These are phyloP conservation scores for Cremastinae sp. DNA, from an alignment of 2,888 invertebrate genomes.

Conservation along the genomic window DNA sequence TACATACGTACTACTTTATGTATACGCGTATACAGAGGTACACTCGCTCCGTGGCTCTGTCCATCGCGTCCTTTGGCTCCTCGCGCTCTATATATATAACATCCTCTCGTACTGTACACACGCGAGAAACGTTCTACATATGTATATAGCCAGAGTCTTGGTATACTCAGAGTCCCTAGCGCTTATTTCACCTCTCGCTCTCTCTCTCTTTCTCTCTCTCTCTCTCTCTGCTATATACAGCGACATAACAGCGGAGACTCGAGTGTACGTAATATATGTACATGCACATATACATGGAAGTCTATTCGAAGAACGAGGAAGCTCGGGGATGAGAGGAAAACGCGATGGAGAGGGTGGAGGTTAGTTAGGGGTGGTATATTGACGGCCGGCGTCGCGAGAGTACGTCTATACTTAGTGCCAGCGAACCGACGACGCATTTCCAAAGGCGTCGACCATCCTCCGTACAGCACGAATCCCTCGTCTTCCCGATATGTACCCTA, in stretches of 20 bases:
- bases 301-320: slow-evolving; percentile 59
- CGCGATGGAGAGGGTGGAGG: slow-evolving; percentile 67
- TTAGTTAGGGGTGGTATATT: slow-evolving; percentile 80
- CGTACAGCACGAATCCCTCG: slow-evolving; percentile 56
- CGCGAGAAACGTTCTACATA: slow-evolving; percentile 21
- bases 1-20: slow-evolving; percentile 20
- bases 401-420: slow-evolving; percentile 80
- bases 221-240: slow-evolving; percentile 8
- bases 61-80: slow-evolving; percentile 61
- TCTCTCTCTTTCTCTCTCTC: slow-evolving; percentile 52
- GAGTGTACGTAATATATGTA: slow-evolving; percentile 28
- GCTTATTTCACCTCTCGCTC: slow-evolving; percentile 18
- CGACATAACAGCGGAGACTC: background rate
- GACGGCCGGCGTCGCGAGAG: slow-evolving; percentile 80
- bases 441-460: slow-evolving; percentile 69
- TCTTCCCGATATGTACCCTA: slow-evolving; percentile 33
- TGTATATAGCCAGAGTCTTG: slow-evolving; percentile 15
- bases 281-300: slow-evolving; percentile 24
- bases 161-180: slow-evolving; percentile 53
- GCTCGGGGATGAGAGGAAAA: slow-evolving; percentile 28
- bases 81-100: slow-evolving; percentile 41
- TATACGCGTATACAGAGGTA: slow-evolving; percentile 38
- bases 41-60: slow-evolving; percentile 56
- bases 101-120: slow-evolving; percentile 37
- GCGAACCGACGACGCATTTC: slow-evolving; percentile 77